Percentiles rank a stretch among this genome's conserved stretches.
Conservation (phyloP, 2,113 vertebrate species). For the Brachypodius melanocephalos region DNA sequence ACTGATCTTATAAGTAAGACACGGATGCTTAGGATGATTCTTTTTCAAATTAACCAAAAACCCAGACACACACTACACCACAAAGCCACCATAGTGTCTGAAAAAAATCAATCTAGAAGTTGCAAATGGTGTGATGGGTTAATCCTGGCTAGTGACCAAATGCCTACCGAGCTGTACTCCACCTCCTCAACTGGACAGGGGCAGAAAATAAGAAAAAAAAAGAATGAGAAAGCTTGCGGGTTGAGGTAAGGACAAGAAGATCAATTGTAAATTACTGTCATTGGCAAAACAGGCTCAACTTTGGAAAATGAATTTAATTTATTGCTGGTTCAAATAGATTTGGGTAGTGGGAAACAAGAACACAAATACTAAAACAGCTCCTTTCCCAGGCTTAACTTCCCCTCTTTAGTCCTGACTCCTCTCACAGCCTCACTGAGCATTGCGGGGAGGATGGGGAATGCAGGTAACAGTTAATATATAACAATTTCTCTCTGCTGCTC, state of each 20-base stretch:
- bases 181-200: background rate
- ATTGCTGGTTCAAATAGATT: background rate
- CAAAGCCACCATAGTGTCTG: background rate
- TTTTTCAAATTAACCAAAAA: background rate
- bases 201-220: background rate
- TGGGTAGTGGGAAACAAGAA: background rate
- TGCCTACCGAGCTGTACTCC: background rate
- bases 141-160: background rate
- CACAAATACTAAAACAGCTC: background rate
- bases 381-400: background rate
- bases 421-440: background rate
- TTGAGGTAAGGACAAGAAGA: background rate
- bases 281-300: background rate
- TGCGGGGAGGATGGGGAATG: background rate
- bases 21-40: background rate
- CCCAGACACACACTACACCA: accelerated
- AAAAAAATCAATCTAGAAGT: background rate
- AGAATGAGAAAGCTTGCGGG: background rate
- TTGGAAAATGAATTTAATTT: background rate
- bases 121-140: background rate
- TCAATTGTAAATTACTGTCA: background rate
- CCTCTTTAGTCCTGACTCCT: background rate
- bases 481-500: background rate
- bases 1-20: background rate
- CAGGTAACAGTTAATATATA: background rate